phyloP scores from a whole-genome alignment of 2,888 invertebrate species.

The Acanthosepion pharaonis region DNA sequence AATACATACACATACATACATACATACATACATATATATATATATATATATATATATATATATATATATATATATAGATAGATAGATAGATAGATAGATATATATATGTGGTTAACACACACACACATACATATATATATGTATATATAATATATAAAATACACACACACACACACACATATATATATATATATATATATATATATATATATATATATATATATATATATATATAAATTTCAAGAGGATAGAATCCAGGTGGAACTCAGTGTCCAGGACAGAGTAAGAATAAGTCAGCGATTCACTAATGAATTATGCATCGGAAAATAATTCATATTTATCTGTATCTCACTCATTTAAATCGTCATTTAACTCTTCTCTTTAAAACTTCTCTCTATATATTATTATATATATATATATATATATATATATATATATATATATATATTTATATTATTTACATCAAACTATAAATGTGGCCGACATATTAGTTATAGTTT shows the following conservation, averaged over 20 bases:
- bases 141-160: not conserved
- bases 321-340: too few species aligned
- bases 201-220: not conserved
- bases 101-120: not conserved
- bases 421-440: not conserved
- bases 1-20: too few species aligned
- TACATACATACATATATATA: not conserved
- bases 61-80: not conserved
- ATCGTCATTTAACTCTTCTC: too few species aligned
- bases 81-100: not conserved
- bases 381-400: not conserved
- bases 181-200: not conserved
- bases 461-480: too few species aligned
- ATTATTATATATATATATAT: conserved; percentile 33
- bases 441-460: too few species aligned
- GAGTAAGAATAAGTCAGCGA: too few species aligned
- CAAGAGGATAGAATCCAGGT: too few species aligned
- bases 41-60: not conserved
- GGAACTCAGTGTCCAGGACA: too few species aligned
- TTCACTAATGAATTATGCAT: too few species aligned
- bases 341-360: too few species aligned
- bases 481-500: too few species aligned
- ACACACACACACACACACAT: too few species aligned
- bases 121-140: not conserved
- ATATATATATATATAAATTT: not conserved